Evolutionary conservation across 2,888 invertebrate species (phyloP).

Genomic region (Troilus luridus): DNA sequence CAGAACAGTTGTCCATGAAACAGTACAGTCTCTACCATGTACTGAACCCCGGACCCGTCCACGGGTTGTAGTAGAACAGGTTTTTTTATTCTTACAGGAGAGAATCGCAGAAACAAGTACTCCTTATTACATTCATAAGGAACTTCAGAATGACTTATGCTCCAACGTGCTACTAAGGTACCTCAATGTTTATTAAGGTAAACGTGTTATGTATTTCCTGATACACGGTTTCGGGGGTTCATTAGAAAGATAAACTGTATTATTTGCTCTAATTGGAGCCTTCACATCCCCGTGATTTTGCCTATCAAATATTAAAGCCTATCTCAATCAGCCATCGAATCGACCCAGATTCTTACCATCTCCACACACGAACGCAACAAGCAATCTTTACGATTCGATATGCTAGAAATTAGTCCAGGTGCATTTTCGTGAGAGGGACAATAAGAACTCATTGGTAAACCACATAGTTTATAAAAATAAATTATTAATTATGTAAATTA

Average conservation of each 20-base stretch:
- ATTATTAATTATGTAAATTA: no score
- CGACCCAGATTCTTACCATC: neutral
- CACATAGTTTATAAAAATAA: no score
- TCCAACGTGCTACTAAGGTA: no score
- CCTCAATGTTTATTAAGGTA: neutral
- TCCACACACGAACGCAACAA: neutral
- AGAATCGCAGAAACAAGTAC: no score
- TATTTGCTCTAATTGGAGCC: neutral
- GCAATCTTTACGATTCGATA: neutral
- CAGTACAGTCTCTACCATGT: no score
- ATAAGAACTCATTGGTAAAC: neutral
- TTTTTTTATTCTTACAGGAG: no score
- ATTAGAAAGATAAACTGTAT: conserved; percentile 12
- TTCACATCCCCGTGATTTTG: neutral
- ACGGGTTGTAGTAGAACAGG: no score
- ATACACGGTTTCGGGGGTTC: neutral
- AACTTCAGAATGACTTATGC: no score
- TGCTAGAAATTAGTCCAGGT: neutral
- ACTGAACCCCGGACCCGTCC: no score
- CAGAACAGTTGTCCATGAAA: no score
- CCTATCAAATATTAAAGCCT: neutral
- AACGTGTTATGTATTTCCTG: neutral
- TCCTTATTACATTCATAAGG: no score
- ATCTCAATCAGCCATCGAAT: neutral
- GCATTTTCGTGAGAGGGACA: neutral